phyloP scores from a whole-genome alignment of 2,888 invertebrate genomes.

The Cactoblastis cactorum region DNA sequence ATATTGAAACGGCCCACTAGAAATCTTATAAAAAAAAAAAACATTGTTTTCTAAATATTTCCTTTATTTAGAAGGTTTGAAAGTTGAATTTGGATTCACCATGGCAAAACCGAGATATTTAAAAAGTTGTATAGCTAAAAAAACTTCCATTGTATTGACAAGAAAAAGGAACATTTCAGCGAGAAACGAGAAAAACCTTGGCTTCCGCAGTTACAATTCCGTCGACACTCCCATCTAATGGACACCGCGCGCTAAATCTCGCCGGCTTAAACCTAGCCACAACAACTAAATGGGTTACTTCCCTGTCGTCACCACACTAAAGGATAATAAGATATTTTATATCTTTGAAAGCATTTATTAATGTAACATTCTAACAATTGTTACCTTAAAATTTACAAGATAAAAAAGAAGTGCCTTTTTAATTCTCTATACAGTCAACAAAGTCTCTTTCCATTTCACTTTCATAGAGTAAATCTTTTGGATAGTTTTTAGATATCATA shows the following conservation, averaged over 20 bases:
- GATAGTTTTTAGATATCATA: too few relatives aligned
- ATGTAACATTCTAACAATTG: not conserved
- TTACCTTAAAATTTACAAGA: too few relatives aligned
- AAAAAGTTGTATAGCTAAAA: not conserved
- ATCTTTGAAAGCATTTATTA: not conserved
- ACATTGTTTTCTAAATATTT: too few relatives aligned
- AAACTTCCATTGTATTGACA: not conserved
- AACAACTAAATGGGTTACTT: constrained; percentile 51
- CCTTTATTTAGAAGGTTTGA: too few relatives aligned
- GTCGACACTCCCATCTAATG: constrained; percentile 44
- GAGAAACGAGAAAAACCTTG: constrained; percentile 48
- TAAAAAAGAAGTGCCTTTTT: too few relatives aligned
- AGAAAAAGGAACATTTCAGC: constrained; percentile 34
- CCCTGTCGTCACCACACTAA: constrained; percentile 44
- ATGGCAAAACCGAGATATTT: too few relatives aligned
- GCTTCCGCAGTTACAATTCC: constrained; percentile 44
- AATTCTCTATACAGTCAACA: too few relatives aligned
- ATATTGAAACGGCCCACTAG: too few relatives aligned
- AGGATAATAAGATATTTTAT: not conserved
- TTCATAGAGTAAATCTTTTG: too few relatives aligned
- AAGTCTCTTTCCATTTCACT: too few relatives aligned
- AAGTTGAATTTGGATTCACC: too few relatives aligned
- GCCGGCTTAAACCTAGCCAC: constrained; percentile 44
- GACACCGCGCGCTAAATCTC: constrained; percentile 50
- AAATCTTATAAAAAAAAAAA: too few relatives aligned